Base-by-base conservation (phyloP, 37 sponge, comb jelly and placozoan genomes). In the Petrosia ficiformis region DNA sequence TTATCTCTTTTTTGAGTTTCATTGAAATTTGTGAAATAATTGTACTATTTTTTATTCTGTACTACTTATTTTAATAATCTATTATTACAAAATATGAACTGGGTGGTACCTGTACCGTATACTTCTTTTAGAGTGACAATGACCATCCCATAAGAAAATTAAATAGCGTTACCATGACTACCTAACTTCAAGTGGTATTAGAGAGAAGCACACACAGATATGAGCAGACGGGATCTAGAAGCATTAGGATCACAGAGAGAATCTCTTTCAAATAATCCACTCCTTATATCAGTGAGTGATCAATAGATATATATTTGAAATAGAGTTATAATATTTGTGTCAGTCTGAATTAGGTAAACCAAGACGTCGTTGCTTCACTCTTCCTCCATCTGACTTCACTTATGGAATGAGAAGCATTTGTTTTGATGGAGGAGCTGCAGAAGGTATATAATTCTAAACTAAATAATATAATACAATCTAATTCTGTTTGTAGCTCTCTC, bases 351-450 rank as follows among this genome's bases (percentile, higher is more conserved):
- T 90, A 1, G 94, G 94, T 0, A 77, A 80, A 36, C 57, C 71
- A 2, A 52, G 73, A 4, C 61, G 44, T 16, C 68, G 90, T 32
- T 85, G 84, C 72, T 90, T 86, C 73, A 86, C 86, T 22, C 90
- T 93, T 16, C 94, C 94, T 32, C 43, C 80, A 0, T 32, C 69
- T 25, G 86, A 85, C 37, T 93, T 93, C 80, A 89, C 90, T 6
- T 93, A 93, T 43, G 94, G 94, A 26, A 68, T 80, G 57, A 72
- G 71, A 70, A 93, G 56, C 39, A 43, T 76, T 4, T 71, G 72
- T 24, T 42, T 78, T 16, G 94, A 89, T 65, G 90, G 90, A 28
- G 94, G 94, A 44, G 90, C 79, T 34, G 66, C 77, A n/a, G 82
- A 90, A 79, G 86, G 89, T 77, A 63, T 60, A 44, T 76, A 79